Base-by-base conservation (phyloP, 2,113 vertebrate species). In the Electrona antarctica region DNA sequence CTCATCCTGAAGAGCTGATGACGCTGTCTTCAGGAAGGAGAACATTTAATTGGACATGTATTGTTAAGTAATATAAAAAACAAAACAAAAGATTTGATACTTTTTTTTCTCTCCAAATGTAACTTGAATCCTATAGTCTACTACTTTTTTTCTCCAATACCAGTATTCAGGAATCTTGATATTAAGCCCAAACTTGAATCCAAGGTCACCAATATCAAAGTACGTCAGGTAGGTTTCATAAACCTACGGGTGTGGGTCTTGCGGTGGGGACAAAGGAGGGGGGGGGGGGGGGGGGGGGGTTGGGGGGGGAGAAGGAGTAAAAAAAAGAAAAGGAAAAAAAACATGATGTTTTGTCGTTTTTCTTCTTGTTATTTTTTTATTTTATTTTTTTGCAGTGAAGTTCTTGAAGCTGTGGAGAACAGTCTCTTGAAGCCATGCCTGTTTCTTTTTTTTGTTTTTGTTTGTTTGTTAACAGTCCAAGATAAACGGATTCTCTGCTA, bases 401-500 rank as follows among this genome's bases (percentile, higher is more conserved):
- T 91, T 92, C 82, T 88, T 79, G 88, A 90, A 82, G 87, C 89
- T 92, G 92, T 92, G 89, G 85, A 41, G 86, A 94, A 93, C 92
- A 94, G 92, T 94, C 91, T 89, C 84, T 93, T 90, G 91, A 93
- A 93, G 92, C 91, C 93, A 92, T 93, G 92, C 90, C 92, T 92
- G 90, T 92, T 86, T 41, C 33, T 4, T 41, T 41, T 41, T 41
- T 41, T 41, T 41, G 33, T 41, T 41, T 41, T 3, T 41, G 3
- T 41, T 41, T 41, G 33, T 41, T 88, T 83, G 79, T 75, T 93
- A 94, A 94, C 93, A 93, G 93, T 94, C 93, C 91, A 90, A 88
- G 85, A 41, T 92, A 83, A 87, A 91, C 86, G 79, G 87, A 90
- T 91, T 89, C 84, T 89, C 84, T 61, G 33, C 4, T 7, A 21